phyloP scores from a whole-genome alignment of 2,888 invertebrate genomes.

The Iselma pallidipennis region DNA sequence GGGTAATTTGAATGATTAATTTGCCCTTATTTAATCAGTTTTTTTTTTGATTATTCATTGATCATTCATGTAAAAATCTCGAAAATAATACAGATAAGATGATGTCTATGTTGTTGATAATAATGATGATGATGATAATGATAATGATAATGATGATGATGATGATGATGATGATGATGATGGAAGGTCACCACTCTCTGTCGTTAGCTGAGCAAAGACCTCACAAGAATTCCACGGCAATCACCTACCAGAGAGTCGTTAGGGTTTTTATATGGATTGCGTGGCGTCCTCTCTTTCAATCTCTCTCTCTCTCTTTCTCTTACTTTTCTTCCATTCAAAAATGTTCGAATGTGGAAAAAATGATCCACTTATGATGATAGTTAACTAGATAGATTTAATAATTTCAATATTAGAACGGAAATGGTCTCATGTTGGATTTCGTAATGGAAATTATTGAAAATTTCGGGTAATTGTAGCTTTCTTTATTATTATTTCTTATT shows the following conservation, averaged over 20 bases:
- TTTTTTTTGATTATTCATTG: background rate
- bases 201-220: slow-evolving; percentile 30
- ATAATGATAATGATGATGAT: background rate
- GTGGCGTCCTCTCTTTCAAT: background rate
- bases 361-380: no score
- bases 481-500: no score
- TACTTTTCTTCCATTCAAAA: background rate
- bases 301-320: background rate
- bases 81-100: no score
- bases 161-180: slow-evolving; percentile 1
- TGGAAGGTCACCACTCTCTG: slow-evolving; percentile 16
- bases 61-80: no score
- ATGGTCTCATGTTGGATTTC: no score
- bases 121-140: background rate
- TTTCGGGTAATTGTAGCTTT: no score
- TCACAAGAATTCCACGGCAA: slow-evolving; percentile 20
- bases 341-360: no score
- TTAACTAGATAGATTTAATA: no score
- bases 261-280: background rate
- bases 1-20: background rate
- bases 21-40: no score
- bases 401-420: no score
- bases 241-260: slow-evolving; percentile 13
- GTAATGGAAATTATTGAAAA: no score
- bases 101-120: background rate